phyloP scores from a whole-genome alignment of 2,888 invertebrate species.

The Rhingia campestris region DNA sequence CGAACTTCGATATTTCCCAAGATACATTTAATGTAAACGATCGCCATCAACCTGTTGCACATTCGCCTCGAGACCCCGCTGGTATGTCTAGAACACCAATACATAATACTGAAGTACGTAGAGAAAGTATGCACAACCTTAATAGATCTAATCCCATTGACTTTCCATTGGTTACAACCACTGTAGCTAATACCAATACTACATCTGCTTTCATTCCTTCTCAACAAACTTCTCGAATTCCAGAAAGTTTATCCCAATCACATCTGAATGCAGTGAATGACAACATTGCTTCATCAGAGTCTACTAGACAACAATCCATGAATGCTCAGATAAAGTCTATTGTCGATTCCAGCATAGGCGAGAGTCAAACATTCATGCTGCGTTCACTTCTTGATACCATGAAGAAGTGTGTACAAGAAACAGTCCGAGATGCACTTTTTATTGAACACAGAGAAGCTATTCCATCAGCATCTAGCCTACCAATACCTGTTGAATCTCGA shows the following conservation, averaged over 20 bases:
- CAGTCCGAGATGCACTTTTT: constrained; percentile 3
- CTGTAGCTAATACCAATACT: neutral
- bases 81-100: no score
- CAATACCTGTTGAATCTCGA: neutral
- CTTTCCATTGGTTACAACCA: neutral
- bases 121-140: no score
- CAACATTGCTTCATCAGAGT: neutral
- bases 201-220: neutral
- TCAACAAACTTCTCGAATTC: neutral
- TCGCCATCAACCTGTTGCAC: neutral
- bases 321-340: neutral
- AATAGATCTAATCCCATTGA: neutral
- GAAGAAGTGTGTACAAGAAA: constrained; percentile 10
- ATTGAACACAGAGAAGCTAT: neutral
- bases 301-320: neutral
- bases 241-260: neutral
- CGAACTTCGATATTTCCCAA: neutral
- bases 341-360: neutral
- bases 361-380: constrained; percentile 5
- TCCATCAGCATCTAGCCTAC: neutral
- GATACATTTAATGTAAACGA: neutral
- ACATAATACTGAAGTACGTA: no score
- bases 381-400: neutral
- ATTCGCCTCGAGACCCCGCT: neutral
- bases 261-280: neutral